Evolutionary conservation across 1,140 invertebrate species (phyloP), one percentile per base, ranked within the genome.

Genomic region (Microplitis mediator): DNA sequence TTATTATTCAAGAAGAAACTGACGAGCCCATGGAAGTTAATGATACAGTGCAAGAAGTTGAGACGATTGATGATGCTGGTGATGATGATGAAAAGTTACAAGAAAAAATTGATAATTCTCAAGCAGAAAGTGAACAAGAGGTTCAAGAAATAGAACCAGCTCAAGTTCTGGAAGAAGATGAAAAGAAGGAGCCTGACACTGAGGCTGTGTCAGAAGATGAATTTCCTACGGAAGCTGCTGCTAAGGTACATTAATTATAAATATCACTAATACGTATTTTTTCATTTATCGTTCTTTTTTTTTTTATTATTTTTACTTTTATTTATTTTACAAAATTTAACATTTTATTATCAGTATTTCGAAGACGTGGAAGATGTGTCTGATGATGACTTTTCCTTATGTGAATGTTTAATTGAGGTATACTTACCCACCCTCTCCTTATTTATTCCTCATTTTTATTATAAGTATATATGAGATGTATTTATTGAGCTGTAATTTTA

Each of bases 141-240:
- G 51, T 73, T 56, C 31, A 88, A 62, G 85, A 85, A 69, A 85
- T 71, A 4, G 89, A 91, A 76, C 89, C 90, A n/a, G 91, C 39
- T 45, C 39, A 45, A 45, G 36, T 39, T 8, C 6, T 71, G 23
- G 75, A 78, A 3, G 70, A 71, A 23, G 50, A 72, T 58, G 34
- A 88, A 62, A 86, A 85, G 67, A 85, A 71, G 4, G 89, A 91
- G 75, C 89, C 90, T 14, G 91, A 92, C 81, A 91, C 91, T 4
- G 91, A 92, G 85, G 91, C 91, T 75, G 91, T 93, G 62, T 91
- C 91, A 9, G 91, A 92, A 81, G 91, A 92, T 78, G 91, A 92
- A 77, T 76, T 92, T 3, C 90, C 89, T 1, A 86, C 80, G 11
- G 87, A 88, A 79, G 81, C 81, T 34, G 74, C 84, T 4, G 73